Evolutionary conservation across 2,797 vertebrate genomes (phyloP).

Genomic region (Clamator glandarius): DNA sequence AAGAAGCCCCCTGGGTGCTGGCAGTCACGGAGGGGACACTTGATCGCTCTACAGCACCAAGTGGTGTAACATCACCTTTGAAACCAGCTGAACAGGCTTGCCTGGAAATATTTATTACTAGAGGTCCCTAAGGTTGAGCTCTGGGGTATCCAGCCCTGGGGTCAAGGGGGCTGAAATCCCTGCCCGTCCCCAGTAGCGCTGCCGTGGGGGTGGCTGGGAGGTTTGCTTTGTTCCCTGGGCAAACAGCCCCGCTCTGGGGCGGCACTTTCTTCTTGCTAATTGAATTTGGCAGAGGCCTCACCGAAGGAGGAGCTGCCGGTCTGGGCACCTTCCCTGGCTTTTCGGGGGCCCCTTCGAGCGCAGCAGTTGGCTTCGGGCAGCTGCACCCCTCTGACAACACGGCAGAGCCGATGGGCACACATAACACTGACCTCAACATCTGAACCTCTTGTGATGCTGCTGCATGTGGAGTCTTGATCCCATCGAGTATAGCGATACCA

Average conservation of each 20-base stretch:
- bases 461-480: not conserved
- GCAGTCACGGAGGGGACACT: not conserved
- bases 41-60: not conserved
- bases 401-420: not conserved
- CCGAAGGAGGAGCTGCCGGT: not conserved
- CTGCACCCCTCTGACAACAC: not conserved
- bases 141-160: fast-evolving
- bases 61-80: not conserved
- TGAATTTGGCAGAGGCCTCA: not conserved
- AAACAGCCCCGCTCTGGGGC: not conserved
- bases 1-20: not conserved
- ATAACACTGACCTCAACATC: not conserved
- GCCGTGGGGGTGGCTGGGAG: not conserved
- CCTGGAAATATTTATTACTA: not conserved
- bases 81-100: not conserved
- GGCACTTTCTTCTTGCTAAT: not conserved
- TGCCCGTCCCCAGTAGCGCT: not conserved
- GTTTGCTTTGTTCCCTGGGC: not conserved
- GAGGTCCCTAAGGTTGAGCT: not conserved
- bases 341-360: not conserved
- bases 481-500: fast-evolving
- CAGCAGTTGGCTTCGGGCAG: not conserved
- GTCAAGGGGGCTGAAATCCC: not conserved
- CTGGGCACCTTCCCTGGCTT: not conserved
- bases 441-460: not conserved